A percentile compares a stretch with the other conserved stretches of the same genome.
phyloP scores from a whole-genome alignment of 2,888 invertebrate species.

The Drosophila prolongata region DNA sequence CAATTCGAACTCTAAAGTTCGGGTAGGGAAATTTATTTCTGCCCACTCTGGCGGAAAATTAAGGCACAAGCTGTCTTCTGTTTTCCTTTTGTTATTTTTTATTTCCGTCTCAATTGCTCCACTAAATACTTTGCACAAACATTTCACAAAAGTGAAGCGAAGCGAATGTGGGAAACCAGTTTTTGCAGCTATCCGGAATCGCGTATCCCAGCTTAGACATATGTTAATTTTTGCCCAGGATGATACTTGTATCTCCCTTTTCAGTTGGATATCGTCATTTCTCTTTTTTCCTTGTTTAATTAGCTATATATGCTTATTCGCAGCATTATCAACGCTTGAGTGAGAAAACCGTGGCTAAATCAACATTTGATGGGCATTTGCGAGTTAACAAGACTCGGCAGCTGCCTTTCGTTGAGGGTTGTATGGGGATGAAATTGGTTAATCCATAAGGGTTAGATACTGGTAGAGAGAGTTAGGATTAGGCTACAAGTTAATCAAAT shows the following conservation, averaged over 20 bases:
- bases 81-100: conserved; percentile 39
- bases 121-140: conserved; percentile 73
- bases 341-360: conserved; percentile 60
- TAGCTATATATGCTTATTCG: conserved; percentile 24
- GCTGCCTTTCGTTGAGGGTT: conserved; percentile 9
- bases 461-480: neutral
- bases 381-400: conserved; percentile 36
- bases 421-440: conserved; percentile 3
- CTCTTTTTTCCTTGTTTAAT: conserved; percentile 41
- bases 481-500: conserved; percentile 10
- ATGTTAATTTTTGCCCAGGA: conserved; percentile 36
- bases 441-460: neutral
- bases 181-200: conserved; percentile 26
- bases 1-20: conserved; percentile 11
- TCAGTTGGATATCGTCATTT: neutral
- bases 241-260: conserved; percentile 3
- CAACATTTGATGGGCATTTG: conserved; percentile 72
- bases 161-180: conserved; percentile 55
- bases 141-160: conserved; percentile 28
- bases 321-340: conserved; percentile 70
- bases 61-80: conserved; percentile 46
- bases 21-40: conserved; percentile 51
- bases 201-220: conserved; percentile 49
- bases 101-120: conserved; percentile 78
- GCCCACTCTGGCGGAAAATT: conserved; percentile 67